phyloP scores from a whole-genome alignment of 2,113 vertebrate genomes.

The Phocoena sinus region DNA sequence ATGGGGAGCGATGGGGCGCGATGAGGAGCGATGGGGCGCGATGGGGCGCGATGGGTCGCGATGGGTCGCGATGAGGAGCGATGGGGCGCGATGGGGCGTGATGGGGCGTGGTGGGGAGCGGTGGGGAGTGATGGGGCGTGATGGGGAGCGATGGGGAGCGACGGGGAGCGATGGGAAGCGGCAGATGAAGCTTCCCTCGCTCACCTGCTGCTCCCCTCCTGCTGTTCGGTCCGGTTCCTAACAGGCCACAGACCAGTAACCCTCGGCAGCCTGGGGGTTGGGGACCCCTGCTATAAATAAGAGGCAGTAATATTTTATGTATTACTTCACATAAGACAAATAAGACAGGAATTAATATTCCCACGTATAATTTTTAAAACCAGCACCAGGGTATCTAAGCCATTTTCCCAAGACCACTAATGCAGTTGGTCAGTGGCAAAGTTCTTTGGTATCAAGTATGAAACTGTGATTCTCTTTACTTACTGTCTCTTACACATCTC shows the following conservation, averaged over 20 bases:
- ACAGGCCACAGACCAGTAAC: too few species aligned
- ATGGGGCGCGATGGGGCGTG: too few species aligned
- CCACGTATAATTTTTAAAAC: neutral
- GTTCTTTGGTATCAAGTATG: neutral
- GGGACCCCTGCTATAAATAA: neutral
- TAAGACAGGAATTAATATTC: neutral
- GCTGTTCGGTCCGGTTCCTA: too few species aligned
- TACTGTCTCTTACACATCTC: neutral
- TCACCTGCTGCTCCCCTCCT: too few species aligned
- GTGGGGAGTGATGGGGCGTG: too few species aligned
- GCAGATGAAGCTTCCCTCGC: too few species aligned
- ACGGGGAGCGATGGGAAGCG: too few species aligned
- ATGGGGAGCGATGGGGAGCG: too few species aligned
- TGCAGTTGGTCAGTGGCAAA: neutral
- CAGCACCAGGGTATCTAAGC: neutral
- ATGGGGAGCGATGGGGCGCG: too few species aligned
- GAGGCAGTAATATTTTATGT: neutral
- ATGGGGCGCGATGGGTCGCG: rapidly evolving
- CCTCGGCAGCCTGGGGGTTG: too few species aligned
- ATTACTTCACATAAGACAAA: constrained; percentile 14
- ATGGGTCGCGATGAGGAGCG: too few species aligned
- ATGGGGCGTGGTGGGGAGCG: rapidly evolving
- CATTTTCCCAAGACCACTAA: neutral
- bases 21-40: too few species aligned
- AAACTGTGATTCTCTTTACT: neutral